These are phyloP conservation scores for Drosophila neonasuta DNA, from an alignment of 2,888 invertebrate genomes.

Conservation along the genomic window DNA sequence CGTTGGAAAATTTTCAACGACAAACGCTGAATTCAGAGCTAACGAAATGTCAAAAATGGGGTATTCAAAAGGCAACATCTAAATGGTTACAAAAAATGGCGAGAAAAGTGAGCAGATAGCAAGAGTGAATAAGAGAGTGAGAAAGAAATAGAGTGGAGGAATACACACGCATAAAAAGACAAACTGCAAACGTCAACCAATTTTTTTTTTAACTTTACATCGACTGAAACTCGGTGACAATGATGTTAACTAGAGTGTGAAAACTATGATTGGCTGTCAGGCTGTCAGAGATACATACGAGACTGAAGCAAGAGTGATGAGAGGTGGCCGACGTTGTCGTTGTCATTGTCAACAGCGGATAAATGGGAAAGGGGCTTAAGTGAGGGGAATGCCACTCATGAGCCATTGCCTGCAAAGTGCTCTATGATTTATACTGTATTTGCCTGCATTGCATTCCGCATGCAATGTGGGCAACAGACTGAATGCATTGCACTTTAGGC, in stretches of 20 bases:
- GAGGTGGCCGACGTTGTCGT: slow-evolving; percentile 23
- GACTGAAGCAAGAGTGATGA: slow-evolving; percentile 32
- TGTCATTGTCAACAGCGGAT: slow-evolving; percentile 27
- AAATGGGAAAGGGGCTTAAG: not conserved
- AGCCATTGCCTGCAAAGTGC: slow-evolving; percentile 49
- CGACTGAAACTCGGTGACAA: slow-evolving; percentile 71
- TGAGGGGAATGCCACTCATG: slow-evolving; percentile 13
- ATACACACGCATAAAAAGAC: slow-evolving; percentile 26
- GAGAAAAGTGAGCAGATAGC: slow-evolving; percentile 32
- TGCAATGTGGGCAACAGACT: slow-evolving; percentile 1
- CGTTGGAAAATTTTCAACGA: slow-evolving; percentile 47
- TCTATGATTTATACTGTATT: slow-evolving; percentile 65
- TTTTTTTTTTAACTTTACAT: slow-evolving; percentile 44
- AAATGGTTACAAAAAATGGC: slow-evolving; percentile 58
- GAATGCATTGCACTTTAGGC: not conserved
- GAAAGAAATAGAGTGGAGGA: slow-evolving; percentile 9
- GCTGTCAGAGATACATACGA: slow-evolving; percentile 33
- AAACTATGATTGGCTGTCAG: slow-evolving; percentile 76
- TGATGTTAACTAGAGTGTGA: slow-evolving; percentile 79
- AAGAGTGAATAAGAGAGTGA: not conserved
- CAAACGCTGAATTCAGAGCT: slow-evolving; percentile 55
- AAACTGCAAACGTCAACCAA: slow-evolving; percentile 73
- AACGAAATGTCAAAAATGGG: slow-evolving; percentile 55
- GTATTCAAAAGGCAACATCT: slow-evolving; percentile 28
- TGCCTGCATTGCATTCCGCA: slow-evolving; percentile 31